A percentile compares a stretch with the other conserved stretches of the same genome.
phyloP scores from a whole-genome alignment of 2,888 invertebrate genomes.

The Chloromyia formosa region DNA sequence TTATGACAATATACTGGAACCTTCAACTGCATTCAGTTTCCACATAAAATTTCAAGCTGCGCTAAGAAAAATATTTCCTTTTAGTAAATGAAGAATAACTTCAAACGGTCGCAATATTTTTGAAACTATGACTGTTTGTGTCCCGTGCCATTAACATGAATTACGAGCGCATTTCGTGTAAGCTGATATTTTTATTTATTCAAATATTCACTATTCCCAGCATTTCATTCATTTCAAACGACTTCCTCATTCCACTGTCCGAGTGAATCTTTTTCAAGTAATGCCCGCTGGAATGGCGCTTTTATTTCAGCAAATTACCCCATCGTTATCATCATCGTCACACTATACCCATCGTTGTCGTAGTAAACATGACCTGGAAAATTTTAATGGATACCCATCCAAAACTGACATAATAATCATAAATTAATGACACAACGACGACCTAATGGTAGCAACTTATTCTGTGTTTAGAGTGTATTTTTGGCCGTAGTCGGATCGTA shows the following conservation, averaged over 20 bases:
- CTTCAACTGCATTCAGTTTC: too few species aligned
- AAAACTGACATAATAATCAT: conserved; percentile 35
- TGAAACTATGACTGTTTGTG: too few species aligned
- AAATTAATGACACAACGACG: conserved; percentile 24
- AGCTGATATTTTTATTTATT: neutral
- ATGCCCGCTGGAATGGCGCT: neutral
- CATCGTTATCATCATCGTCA: conserved; percentile 13
- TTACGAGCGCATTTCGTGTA: too few species aligned
- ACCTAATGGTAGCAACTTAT: conserved; percentile 6
- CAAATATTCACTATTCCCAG: neutral
- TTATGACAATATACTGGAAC: too few species aligned
- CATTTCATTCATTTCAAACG: neutral
- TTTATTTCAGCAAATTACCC: conserved; percentile 9
- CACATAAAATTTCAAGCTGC: too few species aligned
- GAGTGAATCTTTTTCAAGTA: neutral
- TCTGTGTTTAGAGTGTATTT: neutral
- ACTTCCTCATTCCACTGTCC: neutral
- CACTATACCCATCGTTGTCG: neutral
- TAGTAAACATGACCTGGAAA: conserved; percentile 3
- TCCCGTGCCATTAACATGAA: too few species aligned
- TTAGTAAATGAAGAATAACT: too few species aligned
- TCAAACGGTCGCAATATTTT: too few species aligned
- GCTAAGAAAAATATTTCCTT: too few species aligned
- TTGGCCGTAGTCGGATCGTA: conserved; percentile 7
- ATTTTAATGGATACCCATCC: conserved; percentile 18